Evolutionary conservation across 2,888 invertebrate species (phyloP).

Genomic region (Carpatolechia fugitivella): DNA sequence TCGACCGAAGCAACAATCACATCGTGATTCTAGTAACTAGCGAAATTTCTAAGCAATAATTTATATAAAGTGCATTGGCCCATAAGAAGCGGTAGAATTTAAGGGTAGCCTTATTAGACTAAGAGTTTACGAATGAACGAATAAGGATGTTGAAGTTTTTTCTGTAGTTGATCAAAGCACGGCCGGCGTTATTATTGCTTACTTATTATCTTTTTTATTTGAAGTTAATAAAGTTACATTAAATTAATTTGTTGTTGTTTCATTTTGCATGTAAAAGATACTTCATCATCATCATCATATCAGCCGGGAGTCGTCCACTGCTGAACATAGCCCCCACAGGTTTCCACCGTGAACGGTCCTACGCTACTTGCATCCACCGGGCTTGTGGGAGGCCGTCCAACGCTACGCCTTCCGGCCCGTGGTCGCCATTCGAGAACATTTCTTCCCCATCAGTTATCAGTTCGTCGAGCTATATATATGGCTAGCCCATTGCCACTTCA

Average conservation of each 20-base stretch:
- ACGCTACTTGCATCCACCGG: too few species aligned
- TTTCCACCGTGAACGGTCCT: too few species aligned
- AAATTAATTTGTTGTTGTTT: slow-evolving; percentile 28
- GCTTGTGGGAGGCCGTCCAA: too few species aligned
- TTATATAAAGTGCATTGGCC: slow-evolving; percentile 38
- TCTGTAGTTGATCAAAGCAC: slow-evolving; percentile 65
- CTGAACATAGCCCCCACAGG: too few species aligned
- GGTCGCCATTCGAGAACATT: too few species aligned
- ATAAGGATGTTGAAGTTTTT: slow-evolving; percentile 60
- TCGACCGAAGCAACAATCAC: neutral
- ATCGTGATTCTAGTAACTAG: slow-evolving; percentile 2
- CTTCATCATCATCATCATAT: too few species aligned
- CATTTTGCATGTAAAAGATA: neutral
- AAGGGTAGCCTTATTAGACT: slow-evolving; percentile 77
- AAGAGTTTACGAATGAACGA: slow-evolving; percentile 59
- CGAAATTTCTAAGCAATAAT: slow-evolving; percentile 47
- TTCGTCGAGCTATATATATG: too few species aligned
- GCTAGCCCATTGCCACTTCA: too few species aligned
- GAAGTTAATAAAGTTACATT: slow-evolving; percentile 70
- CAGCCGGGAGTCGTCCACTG: too few species aligned
- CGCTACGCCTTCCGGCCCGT: too few species aligned
- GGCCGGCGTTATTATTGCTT: slow-evolving; percentile 71
- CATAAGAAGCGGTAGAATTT: slow-evolving; percentile 62
- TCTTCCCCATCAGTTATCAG: too few species aligned
- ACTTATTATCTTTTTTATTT: slow-evolving; percentile 61